A percentile compares a stretch with the other conserved stretches of the same genome.
Evolutionary conservation across 2,113 vertebrate genomes (phyloP).

Genomic region (Xiphophorus maculatus): DNA sequence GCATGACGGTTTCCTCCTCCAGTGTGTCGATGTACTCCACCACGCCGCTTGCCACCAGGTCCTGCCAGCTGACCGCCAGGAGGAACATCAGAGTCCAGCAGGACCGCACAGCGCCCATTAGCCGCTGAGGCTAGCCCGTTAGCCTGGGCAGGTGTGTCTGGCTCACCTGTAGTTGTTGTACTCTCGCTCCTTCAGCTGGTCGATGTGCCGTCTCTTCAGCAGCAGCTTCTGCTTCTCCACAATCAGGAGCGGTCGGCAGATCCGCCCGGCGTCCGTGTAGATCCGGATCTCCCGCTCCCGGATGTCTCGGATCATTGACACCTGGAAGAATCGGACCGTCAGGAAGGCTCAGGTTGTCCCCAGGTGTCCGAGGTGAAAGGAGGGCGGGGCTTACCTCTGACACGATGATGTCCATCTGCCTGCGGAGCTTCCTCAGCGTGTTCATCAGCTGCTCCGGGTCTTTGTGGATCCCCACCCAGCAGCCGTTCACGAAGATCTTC

Average conservation of each 20-base stretch:
- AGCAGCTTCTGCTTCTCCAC: slow-evolving; percentile 97
- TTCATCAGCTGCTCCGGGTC: slow-evolving; percentile 99
- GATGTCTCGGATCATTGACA: slow-evolving; percentile 98
- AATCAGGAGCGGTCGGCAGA: slow-evolving; percentile 94
- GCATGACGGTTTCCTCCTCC: slow-evolving; percentile 98
- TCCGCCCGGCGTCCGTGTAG: slow-evolving; percentile 96
- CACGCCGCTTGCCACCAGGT: slow-evolving; percentile 95
- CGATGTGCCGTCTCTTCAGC: slow-evolving; percentile 96
- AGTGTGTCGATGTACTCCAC: slow-evolving; percentile 98
- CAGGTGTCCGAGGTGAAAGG: background rate
- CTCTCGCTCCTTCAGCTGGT: slow-evolving; percentile 96
- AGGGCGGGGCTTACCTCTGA: slow-evolving; percentile 85
- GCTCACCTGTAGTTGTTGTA: slow-evolving; percentile 98
- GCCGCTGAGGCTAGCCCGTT: too few species aligned
- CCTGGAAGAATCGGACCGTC: slow-evolving; percentile 71
- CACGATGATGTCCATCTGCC: slow-evolving; percentile 99
- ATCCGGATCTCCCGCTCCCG: slow-evolving; percentile 96
- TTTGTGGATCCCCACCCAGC: slow-evolving; percentile 99
- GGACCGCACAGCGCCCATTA: too few species aligned
- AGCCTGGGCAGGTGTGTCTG: background rate
- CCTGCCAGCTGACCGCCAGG: slow-evolving; percentile 91
- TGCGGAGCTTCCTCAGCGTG: slow-evolving; percentile 91
- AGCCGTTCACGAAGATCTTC: slow-evolving; percentile 99
- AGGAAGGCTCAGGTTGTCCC: background rate
- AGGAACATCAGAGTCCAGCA: background rate